Conservation (phyloP, 2,797 vertebrate species). For the Urophycis tenuis region DNA sequence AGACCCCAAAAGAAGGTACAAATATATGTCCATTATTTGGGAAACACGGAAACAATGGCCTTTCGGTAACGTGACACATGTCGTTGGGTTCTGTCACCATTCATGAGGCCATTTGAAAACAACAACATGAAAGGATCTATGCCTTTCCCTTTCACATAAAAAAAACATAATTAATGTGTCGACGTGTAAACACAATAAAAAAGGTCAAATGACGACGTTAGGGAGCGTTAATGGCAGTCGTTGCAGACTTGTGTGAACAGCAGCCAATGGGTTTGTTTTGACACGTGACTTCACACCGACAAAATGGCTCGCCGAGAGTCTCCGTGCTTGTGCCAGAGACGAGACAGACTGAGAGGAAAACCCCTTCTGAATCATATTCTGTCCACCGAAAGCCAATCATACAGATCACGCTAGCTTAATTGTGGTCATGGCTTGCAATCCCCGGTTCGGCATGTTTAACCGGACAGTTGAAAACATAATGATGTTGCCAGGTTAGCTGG, state of each 20-base stretch:
- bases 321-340: neutral
- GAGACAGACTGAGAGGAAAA: fast-evolving
- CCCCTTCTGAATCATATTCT: neutral
- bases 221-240: neutral
- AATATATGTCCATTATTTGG: too few relatives aligned
- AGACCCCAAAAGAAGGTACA: neutral
- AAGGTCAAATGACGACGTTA: neutral
- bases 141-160: neutral
- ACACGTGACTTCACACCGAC: constrained; percentile 56
- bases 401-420: neutral
- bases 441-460: neutral
- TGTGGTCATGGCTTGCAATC: neutral
- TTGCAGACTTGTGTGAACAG: neutral
- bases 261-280: constrained; percentile 55
- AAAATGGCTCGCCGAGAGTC: neutral
- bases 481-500: constrained; percentile 3
- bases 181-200: neutral
- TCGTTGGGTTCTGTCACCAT: neutral
- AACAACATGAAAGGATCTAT: neutral
- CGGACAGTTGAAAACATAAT: constrained; percentile 1
- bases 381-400: neutral
- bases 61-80: neutral
- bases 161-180: neutral
- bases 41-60: neutral
- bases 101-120: neutral